Percentiles rank a stretch among this genome's conserved stretches.
Conservation (phyloP, 1,140 invertebrate genomes). For the Bilobella aurantiaca region DNA sequence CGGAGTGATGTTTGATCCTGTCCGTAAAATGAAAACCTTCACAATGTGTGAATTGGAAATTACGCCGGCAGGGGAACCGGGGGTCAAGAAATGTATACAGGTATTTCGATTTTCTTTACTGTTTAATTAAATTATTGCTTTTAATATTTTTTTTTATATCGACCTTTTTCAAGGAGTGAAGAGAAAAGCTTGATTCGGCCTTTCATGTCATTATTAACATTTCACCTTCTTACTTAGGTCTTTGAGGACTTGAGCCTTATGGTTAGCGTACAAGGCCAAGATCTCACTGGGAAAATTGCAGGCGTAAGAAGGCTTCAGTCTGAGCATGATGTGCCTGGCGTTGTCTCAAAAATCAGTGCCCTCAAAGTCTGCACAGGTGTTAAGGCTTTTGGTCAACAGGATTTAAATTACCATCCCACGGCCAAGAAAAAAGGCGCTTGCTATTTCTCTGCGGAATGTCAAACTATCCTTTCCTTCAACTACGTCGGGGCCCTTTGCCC, state of each 20-base stretch:
- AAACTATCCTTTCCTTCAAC: slow-evolving; percentile 5
- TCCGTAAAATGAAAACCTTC: slow-evolving; percentile 12
- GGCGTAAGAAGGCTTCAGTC: not conserved
- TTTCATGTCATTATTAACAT: no score
- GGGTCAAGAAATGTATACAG: slow-evolving; percentile 14
- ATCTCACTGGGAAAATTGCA: slow-evolving; percentile 8
- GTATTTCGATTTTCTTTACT: not conserved
- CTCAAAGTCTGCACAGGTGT: slow-evolving; percentile 13
- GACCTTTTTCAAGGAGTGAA: no score
- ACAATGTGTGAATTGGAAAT: slow-evolving; percentile 10
- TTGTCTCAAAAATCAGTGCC: slow-evolving; percentile 1
- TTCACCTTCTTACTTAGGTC: not conserved
- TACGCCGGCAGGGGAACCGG: not conserved
- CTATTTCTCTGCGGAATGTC: slow-evolving; percentile 14
- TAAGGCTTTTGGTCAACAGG: slow-evolving; percentile 6
- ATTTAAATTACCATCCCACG: slow-evolving; percentile 5
- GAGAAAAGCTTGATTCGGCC: no score
- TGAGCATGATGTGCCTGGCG: not conserved
- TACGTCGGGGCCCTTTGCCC: slow-evolving; percentile 3
- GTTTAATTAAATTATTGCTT: no score
- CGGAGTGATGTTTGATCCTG: slow-evolving; percentile 15
- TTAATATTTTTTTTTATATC: no score
- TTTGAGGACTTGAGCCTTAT: slow-evolving; percentile 14
- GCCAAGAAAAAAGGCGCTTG: slow-evolving; percentile 1
- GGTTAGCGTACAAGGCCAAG: slow-evolving; percentile 9